Conservation (phyloP, 2,113 vertebrate genomes). For the Microcebus tavaratra region DNA sequence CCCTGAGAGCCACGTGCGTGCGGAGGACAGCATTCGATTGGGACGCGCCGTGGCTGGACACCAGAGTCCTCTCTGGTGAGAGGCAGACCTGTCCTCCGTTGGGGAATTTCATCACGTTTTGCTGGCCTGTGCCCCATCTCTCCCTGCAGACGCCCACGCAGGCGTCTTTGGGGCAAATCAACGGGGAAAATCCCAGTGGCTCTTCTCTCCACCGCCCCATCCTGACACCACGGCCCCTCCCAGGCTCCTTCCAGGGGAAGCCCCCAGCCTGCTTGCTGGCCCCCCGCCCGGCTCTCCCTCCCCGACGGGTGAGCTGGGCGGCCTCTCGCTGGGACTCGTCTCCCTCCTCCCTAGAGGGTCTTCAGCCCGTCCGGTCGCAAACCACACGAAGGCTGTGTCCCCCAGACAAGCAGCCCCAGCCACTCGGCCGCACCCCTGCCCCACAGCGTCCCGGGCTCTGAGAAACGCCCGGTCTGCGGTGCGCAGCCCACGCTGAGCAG, state of each 20-base stretch:
- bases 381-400: background rate
- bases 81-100: background rate
- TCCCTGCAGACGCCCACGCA: background rate
- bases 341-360: background rate
- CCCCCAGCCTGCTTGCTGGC: background rate
- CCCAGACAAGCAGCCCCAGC: too few species aligned
- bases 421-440: too few species aligned
- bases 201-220: background rate
- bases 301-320: background rate
- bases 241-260: background rate
- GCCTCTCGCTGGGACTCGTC: background rate
- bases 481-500: background rate
- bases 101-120: background rate
- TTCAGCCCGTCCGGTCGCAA: rapidly evolving
- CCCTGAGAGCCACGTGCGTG: background rate
- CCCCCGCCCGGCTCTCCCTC: background rate
- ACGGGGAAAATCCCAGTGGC: background rate
- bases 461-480: background rate
- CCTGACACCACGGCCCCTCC: background rate
- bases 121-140: background rate
- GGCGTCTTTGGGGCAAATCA: background rate
- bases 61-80: background rate
- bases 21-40: too few species aligned
- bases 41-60: background rate
- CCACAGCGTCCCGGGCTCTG: background rate